These are phyloP conservation scores for Coranthus polyacanthus DNA, from an alignment of 2,797 vertebrate genomes.

Conservation along the genomic window DNA sequence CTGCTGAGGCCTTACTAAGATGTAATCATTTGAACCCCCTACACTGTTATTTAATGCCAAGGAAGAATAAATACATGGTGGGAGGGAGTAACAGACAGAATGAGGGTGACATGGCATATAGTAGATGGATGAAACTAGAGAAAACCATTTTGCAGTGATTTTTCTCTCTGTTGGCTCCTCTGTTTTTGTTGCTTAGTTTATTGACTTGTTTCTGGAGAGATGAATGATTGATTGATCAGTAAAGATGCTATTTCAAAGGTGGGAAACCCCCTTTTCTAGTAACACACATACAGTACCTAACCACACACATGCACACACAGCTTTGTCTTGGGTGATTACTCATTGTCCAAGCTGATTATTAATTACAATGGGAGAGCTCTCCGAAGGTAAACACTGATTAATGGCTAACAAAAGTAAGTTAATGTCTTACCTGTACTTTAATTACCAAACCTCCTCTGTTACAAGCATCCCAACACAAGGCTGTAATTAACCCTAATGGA, in stretches of 20 bases:
- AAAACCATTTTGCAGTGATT: conserved; percentile 4
- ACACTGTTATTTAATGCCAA: conserved; percentile 17
- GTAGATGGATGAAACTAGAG: conserved; percentile 17
- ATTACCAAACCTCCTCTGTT: conserved; percentile 81
- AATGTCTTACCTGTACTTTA: conserved; percentile 89
- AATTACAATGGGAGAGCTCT: conserved; percentile 84
- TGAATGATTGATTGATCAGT: conserved; percentile 59
- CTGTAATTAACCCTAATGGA: conserved; percentile 86
- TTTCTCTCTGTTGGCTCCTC: conserved; percentile 4
- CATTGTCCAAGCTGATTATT: conserved; percentile 86
- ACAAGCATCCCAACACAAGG: conserved; percentile 82
- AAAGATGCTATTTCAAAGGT: conserved; percentile 54
- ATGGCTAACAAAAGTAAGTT: conserved; percentile 90
- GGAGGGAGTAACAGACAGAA: neutral
- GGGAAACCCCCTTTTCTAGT: conserved; percentile 43
- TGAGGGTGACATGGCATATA: neutral
- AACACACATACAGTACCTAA: conserved; percentile 35
- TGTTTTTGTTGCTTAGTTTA: conserved; percentile 31
- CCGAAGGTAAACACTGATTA: conserved; percentile 89
- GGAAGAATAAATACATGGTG: conserved; percentile 5
- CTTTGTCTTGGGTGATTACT: conserved; percentile 83
- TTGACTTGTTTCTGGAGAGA: conserved; percentile 36
- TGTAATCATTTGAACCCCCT: conserved; percentile 38
- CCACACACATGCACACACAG: conserved; percentile 48
- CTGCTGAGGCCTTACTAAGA: conserved; percentile 31